phyloP scores from a whole-genome alignment of 2,888 invertebrate species.

The Pachydiplax longipennis region DNA sequence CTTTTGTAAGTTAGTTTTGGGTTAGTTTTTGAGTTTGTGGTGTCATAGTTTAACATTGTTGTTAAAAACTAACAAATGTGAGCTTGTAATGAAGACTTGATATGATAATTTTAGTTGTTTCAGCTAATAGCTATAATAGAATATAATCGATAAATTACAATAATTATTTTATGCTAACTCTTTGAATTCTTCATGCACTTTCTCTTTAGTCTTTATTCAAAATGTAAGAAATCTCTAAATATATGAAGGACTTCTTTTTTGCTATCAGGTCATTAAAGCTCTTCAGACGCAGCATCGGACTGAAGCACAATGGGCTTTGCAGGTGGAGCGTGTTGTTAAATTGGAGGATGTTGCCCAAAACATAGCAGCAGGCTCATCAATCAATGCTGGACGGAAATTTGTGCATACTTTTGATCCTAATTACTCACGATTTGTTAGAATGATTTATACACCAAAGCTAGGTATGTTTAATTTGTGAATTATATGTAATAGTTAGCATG shows the following conservation, averaged over 20 bases:
- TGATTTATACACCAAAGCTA: constrained; percentile 3
- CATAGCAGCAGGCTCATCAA: constrained; percentile 1
- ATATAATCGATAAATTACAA: too few species aligned
- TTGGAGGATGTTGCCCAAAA: constrained; percentile 82
- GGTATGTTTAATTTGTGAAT: not conserved
- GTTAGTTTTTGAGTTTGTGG: too few species aligned
- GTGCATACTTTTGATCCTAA: constrained; percentile 33
- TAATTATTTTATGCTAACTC: too few species aligned
- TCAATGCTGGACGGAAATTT: constrained; percentile 19
- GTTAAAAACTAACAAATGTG: too few species aligned
- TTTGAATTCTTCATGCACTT: too few species aligned
- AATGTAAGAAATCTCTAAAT: too few species aligned
- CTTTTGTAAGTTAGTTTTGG: too few species aligned
- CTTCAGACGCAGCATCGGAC: constrained; percentile 92
- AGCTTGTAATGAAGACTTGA: too few species aligned
- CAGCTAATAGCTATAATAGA: too few species aligned
- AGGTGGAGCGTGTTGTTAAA: constrained; percentile 76
- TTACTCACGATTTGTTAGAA: constrained; percentile 8
- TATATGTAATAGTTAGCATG: not conserved
- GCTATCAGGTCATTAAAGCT: constrained; percentile 78
- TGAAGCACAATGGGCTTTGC: constrained; percentile 91
- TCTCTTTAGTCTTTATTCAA: too few species aligned
- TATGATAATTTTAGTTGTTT: too few species aligned
- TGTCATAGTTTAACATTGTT: too few species aligned
- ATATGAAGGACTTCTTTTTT: not conserved